Conservation (phyloP, 2,113 vertebrate species). For the Ophiodon elongatus region DNA sequence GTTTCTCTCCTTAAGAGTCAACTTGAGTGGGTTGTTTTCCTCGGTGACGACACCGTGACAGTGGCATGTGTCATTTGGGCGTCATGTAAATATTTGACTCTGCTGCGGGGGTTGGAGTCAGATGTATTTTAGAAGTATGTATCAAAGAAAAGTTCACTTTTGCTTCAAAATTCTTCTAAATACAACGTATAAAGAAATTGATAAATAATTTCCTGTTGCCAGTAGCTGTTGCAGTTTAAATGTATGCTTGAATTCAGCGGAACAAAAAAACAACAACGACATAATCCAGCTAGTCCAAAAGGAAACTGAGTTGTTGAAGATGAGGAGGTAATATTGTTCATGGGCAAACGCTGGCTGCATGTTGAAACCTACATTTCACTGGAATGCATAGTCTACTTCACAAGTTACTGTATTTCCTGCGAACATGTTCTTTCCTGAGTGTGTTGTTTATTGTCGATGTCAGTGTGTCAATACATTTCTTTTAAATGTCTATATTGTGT, state of each 20-base stretch:
- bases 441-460: not conserved
- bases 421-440: conserved; percentile 36
- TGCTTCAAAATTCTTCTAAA: not conserved
- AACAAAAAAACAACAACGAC: not conserved
- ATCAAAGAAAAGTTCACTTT: not conserved
- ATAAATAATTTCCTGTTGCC: not conserved
- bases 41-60: conserved; percentile 35
- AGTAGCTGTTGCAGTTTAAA: not conserved
- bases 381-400: conserved; percentile 52
- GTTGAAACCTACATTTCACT: conserved; percentile 71
- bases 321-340: conserved; percentile 40
- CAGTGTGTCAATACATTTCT: conserved; percentile 3
- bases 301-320: conserved; percentile 27
- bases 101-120: not conserved
- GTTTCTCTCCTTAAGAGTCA: conserved; percentile 9
- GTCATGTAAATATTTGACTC: conserved; percentile 59
- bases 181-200: not conserved
- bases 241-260: not conserved
- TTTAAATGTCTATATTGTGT: conserved; percentile 5
- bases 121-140: not conserved
- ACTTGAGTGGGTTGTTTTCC: conserved; percentile 16
- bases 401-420: conserved; percentile 38
- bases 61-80: conserved; percentile 48
- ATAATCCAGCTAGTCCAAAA: not conserved
- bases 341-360: conserved; percentile 36